These are phyloP conservation scores for Halictus ligatus DNA, from an alignment of 2,888 invertebrate species.

Conservation along the genomic window DNA sequence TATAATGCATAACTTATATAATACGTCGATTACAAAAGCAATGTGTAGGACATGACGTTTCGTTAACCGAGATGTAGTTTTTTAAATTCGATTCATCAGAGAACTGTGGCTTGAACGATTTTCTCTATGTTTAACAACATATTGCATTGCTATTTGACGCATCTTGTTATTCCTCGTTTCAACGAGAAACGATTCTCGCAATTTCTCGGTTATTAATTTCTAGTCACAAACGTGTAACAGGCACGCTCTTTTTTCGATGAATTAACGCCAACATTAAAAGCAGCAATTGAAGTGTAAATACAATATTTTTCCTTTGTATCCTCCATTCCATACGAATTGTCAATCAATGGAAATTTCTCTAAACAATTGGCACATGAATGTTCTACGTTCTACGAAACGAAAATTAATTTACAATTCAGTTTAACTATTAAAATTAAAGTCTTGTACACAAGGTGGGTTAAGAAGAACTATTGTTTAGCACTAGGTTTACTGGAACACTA, in stretches of 20 bases:
- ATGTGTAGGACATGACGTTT: conserved; percentile 9
- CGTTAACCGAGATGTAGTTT: background rate
- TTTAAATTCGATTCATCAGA: conserved; percentile 11
- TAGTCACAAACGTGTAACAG: background rate
- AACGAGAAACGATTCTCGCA: background rate
- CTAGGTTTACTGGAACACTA: background rate
- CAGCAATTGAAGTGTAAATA: background rate
- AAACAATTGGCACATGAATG: conserved; percentile 25
- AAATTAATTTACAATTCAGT: background rate
- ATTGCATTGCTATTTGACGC: background rate
- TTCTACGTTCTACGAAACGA: background rate
- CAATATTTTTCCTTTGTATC: background rate
- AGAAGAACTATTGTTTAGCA: background rate
- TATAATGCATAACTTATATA: conserved; percentile 20
- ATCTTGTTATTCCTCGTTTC: background rate
- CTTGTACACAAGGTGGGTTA: background rate
- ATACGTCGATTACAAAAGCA: conserved; percentile 33
- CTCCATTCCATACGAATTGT: background rate
- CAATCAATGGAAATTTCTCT: conserved; percentile 9
- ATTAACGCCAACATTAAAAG: background rate
- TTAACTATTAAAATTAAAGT: background rate
- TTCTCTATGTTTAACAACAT: conserved; percentile 20
- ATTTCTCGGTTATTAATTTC: background rate
- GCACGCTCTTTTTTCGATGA: background rate
- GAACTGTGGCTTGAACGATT: background rate